Conservation (phyloP, 2,888 invertebrate species). For the Archaeoteleia sp. region DNA sequence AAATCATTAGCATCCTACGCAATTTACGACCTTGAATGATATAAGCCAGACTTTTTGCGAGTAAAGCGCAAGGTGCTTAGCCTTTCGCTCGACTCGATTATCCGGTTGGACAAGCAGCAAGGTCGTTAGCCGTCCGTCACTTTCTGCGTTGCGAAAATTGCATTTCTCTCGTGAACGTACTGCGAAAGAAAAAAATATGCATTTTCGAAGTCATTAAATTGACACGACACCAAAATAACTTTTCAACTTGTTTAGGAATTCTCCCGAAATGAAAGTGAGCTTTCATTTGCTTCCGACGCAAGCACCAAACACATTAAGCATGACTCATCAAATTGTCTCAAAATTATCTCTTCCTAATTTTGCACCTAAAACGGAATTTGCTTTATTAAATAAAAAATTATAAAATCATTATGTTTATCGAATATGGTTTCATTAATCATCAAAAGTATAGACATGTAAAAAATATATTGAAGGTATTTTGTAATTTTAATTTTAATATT, state of each 20-base stretch:
- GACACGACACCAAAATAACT: slow-evolving; percentile 39
- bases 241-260: slow-evolving; percentile 31
- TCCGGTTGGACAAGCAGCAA: slow-evolving; percentile 53
- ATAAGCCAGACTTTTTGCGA: slow-evolving; percentile 43
- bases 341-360: too few relatives aligned
- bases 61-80: slow-evolving; percentile 47
- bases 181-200: slow-evolving; percentile 29
- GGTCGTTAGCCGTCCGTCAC: slow-evolving; percentile 54
- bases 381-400: too few relatives aligned
- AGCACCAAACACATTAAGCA: too few relatives aligned
- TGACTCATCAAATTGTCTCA: too few relatives aligned
- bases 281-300: too few relatives aligned
- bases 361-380: too few relatives aligned
- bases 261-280: slow-evolving; percentile 27
- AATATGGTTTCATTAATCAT: too few relatives aligned
- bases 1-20: slow-evolving; percentile 40
- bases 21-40: slow-evolving; percentile 50
- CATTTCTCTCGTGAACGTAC: slow-evolving; percentile 33
- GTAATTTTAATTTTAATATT: too few relatives aligned
- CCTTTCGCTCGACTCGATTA: slow-evolving; percentile 54
- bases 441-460: too few relatives aligned
- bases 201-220: slow-evolving; percentile 46
- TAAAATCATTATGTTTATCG: too few relatives aligned
- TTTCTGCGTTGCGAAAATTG: slow-evolving; percentile 47
- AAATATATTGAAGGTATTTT: too few relatives aligned